Percentiles rank a stretch among this genome's conserved stretches.
phyloP scores from a whole-genome alignment of 2,888 invertebrate species.

The Rhabditoides inermis region DNA sequence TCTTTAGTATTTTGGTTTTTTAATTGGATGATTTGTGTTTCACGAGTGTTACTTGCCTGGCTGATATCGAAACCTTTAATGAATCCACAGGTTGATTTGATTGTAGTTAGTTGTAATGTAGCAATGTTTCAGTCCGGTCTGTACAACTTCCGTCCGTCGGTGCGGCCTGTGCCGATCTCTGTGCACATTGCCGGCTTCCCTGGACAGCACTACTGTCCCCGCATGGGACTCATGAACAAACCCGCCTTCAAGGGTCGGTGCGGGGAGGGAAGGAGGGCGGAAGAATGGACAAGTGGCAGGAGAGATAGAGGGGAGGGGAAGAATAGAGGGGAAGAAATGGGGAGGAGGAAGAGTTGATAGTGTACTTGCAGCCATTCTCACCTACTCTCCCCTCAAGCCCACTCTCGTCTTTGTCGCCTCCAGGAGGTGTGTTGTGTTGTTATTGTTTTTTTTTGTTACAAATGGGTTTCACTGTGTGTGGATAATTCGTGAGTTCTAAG shows the following conservation, averaged over 20 bases:
- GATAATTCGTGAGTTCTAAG: background rate
- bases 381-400: slow-evolving; percentile 83
- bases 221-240: slow-evolving; percentile 99
- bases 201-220: slow-evolving; percentile 94
- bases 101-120: too few relatives aligned
- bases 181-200: slow-evolving; percentile 89
- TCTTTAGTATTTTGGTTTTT: background rate
- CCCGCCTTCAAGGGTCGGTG: slow-evolving; percentile 76
- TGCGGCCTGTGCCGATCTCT: slow-evolving; percentile 90
- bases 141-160: slow-evolving; percentile 94
- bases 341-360: too few relatives aligned
- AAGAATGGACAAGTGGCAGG: too few relatives aligned
- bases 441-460: background rate
- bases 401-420: slow-evolving; percentile 90
- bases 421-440: slow-evolving; percentile 56
- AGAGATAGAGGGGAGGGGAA: too few relatives aligned
- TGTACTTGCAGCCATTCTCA: slow-evolving; percentile 69
- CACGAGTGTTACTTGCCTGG: background rate
- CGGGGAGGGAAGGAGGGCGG: background rate
- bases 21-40: background rate
- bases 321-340: too few relatives aligned
- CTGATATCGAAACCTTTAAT: background rate
- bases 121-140: slow-evolving; percentile 71
- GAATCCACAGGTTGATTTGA: too few relatives aligned
- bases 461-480: background rate